Evolutionary conservation across 2,797 vertebrate species (phyloP).

Genomic region (Limnodromus scolopaceus): DNA sequence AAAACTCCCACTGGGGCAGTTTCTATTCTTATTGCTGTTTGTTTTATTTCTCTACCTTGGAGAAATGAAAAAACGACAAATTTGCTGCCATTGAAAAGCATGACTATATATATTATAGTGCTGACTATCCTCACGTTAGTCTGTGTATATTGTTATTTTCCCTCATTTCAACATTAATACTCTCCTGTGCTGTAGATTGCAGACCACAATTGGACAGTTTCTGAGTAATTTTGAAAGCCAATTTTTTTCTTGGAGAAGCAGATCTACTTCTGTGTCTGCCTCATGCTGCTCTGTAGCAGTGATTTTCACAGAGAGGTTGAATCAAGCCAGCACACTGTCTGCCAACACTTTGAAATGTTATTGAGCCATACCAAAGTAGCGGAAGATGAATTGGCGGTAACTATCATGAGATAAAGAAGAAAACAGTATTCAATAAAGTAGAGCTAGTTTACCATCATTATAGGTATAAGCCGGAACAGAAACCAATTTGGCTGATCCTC

Average conservation of each 20-base stretch:
- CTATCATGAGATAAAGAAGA: neutral
- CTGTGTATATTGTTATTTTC: neutral
- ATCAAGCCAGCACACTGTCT: neutral
- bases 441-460: neutral
- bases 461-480: neutral
- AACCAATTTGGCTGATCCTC: neutral
- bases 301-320: neutral
- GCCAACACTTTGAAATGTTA: neutral
- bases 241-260: neutral
- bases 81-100: neutral
- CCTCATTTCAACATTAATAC: neutral
- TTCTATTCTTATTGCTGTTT: neutral
- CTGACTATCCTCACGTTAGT: neutral
- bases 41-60: neutral
- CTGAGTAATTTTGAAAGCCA: neutral
- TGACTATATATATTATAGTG: neutral
- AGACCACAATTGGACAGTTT: neutral
- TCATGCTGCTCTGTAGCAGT: neutral
- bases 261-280: neutral
- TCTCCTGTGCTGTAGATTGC: neutral
- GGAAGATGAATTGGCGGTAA: neutral
- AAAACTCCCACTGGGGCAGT: neutral
- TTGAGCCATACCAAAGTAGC: neutral
- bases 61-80: neutral
- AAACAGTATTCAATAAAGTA: neutral